Conservation (phyloP, 2,888 invertebrate genomes). For the Lepidochitona cinerea region DNA sequence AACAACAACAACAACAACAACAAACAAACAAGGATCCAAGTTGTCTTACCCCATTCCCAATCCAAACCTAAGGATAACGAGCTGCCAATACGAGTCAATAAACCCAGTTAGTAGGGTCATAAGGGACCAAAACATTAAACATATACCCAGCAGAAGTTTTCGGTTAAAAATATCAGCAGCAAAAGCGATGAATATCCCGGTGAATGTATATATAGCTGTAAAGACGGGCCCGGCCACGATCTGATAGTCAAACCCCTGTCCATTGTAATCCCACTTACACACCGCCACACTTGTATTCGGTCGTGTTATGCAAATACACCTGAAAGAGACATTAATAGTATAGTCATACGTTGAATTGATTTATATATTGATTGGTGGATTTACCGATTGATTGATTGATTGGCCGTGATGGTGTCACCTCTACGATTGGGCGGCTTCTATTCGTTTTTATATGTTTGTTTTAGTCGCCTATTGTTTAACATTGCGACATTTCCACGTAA, state of each 20-base stretch:
- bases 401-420: too few relatives aligned
- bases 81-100: slow-evolving; percentile 90
- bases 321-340: slow-evolving; percentile 25
- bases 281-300: slow-evolving; percentile 76
- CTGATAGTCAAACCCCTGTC: slow-evolving; percentile 92
- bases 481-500: too few relatives aligned
- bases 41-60: slow-evolving; percentile 83
- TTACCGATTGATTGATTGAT: too few relatives aligned
- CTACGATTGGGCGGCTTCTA: too few relatives aligned
- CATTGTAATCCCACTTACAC: slow-evolving; percentile 95
- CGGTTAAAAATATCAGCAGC: slow-evolving; percentile 74
- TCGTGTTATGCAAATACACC: slow-evolving; percentile 25
- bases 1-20: neutral
- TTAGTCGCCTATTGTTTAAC: too few relatives aligned
- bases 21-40: neutral
- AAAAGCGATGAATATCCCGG: slow-evolving; percentile 87
- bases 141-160: slow-evolving; percentile 78
- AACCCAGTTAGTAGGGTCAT: slow-evolving; percentile 89
- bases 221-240: slow-evolving; percentile 93
- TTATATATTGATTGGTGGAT: too few relatives aligned
- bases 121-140: slow-evolving; percentile 84
- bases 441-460: too few relatives aligned
- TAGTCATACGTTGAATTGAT: too few relatives aligned
- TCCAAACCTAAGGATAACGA: slow-evolving; percentile 87
- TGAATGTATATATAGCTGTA: slow-evolving; percentile 91